phyloP scores from a whole-genome alignment of 2,888 invertebrate genomes.

The Cancer borealis region DNA sequence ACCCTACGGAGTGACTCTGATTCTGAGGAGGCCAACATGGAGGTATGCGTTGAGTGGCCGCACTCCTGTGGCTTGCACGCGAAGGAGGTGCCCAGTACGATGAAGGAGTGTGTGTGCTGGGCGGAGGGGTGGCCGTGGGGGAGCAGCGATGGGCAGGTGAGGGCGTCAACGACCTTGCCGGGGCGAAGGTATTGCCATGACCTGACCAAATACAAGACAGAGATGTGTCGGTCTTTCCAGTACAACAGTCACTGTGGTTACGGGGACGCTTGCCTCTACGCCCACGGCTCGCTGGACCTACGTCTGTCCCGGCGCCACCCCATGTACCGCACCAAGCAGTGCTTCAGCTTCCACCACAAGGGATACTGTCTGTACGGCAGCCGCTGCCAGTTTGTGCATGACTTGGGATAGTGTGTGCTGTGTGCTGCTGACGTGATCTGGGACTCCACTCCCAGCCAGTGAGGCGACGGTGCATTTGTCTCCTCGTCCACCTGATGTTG shows the following conservation, averaged over 20 bases:
- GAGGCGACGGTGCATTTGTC: background rate
- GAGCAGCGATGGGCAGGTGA: background rate
- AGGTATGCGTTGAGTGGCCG: background rate
- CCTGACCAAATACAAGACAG: conserved; percentile 74
- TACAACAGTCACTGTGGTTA: conserved; percentile 69
- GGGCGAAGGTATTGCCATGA: conserved; percentile 57
- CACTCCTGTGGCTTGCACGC: background rate
- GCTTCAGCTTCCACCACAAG: conserved; percentile 74
- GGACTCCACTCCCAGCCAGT: background rate
- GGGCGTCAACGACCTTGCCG: background rate
- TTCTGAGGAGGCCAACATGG: conserved; percentile 13
- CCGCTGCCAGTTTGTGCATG: conserved; percentile 73
- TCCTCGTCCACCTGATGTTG: background rate
- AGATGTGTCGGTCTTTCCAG: conserved; percentile 74
- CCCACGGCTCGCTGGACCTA: conserved; percentile 68
- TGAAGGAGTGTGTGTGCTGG: too few relatives aligned
- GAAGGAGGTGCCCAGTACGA: background rate
- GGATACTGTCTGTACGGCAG: conserved; percentile 75
- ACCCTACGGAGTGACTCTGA: conserved; percentile 53
- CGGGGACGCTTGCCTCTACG: conserved; percentile 72
- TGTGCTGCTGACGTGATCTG: background rate
- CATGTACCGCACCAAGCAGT: conserved; percentile 73
- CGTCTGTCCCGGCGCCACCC: conserved; percentile 68
- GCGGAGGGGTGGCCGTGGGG: background rate
- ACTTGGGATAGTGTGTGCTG: conserved; percentile 44